phyloP scores from a whole-genome alignment of 2,888 invertebrate species.

The Lobophora halterata region DNA sequence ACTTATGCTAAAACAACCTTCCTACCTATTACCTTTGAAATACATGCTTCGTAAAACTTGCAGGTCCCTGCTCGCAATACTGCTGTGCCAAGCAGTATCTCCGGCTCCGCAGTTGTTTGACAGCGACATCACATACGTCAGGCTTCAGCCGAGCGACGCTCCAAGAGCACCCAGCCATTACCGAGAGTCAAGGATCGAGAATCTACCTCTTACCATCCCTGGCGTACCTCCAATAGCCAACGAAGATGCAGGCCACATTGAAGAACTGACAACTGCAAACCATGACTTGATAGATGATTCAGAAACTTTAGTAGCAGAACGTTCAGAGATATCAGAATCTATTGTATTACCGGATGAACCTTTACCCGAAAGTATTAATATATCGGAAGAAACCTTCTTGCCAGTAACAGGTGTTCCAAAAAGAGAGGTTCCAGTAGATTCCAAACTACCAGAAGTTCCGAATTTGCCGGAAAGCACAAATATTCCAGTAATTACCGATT shows the following conservation, averaged over 20 bases:
- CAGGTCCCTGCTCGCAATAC: constrained; percentile 47
- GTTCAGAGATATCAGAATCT: constrained; percentile 3
- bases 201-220: constrained; percentile 45
- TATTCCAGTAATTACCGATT: neutral
- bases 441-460: neutral
- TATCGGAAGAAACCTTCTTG: constrained; percentile 2
- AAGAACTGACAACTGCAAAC: constrained; percentile 4
- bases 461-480: neutral
- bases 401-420: neutral
- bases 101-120: constrained; percentile 52
- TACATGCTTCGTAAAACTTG: constrained; percentile 28
- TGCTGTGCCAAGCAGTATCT: constrained; percentile 40
- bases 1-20: too few species aligned
- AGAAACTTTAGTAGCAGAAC: constrained; percentile 5
- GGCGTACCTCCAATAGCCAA: too few species aligned
- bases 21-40: too few species aligned
- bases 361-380: constrained; percentile 14
- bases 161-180: constrained; percentile 16
- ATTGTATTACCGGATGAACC: too few species aligned
- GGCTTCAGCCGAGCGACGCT: constrained; percentile 41
- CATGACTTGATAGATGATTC: neutral
- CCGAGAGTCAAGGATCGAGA: constrained; percentile 48
- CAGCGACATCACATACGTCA: constrained; percentile 57
- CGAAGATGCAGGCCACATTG: constrained; percentile 18
- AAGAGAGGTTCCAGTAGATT: constrained; percentile 1